Evolutionary conservation across 2,113 vertebrate species (phyloP).

Genomic region (Aepyceros melampus): DNA sequence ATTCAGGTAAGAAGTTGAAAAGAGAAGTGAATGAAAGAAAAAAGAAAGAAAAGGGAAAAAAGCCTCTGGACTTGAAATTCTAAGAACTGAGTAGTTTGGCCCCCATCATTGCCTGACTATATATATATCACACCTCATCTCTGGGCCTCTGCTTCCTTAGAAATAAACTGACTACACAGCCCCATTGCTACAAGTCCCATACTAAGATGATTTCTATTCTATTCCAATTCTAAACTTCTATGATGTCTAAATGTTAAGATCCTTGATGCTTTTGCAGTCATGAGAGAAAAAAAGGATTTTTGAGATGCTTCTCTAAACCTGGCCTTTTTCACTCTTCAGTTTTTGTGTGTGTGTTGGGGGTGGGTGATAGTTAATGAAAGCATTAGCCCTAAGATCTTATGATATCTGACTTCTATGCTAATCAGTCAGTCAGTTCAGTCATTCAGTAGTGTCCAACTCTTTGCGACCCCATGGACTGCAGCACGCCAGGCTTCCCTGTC

Average conservation of each 20-base stretch:
- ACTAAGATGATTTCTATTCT: background rate
- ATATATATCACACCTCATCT: too few relatives aligned
- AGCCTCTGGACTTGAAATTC: background rate
- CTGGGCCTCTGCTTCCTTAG: background rate
- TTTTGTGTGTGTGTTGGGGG: fast-evolving
- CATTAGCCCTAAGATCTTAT: background rate
- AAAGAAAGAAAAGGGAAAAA: background rate
- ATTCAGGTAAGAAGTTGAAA: background rate
- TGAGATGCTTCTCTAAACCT: background rate
- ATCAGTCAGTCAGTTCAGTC: background rate
- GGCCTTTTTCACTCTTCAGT: background rate
- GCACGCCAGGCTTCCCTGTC: background rate
- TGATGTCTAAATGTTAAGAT: background rate
- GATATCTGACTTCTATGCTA: background rate
- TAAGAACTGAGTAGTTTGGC: background rate
- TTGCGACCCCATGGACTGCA: background rate
- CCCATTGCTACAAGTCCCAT: background rate
- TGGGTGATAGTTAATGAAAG: background rate
- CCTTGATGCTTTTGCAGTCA: background rate
- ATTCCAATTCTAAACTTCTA: background rate
- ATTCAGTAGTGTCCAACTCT: background rate
- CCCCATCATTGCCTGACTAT: background rate
- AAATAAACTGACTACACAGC: background rate
- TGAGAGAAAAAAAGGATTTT: background rate
- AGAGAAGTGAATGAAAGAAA: background rate